phyloP scores from a whole-genome alignment of 2,113 vertebrate species.

The Clarias batrachus region DNA sequence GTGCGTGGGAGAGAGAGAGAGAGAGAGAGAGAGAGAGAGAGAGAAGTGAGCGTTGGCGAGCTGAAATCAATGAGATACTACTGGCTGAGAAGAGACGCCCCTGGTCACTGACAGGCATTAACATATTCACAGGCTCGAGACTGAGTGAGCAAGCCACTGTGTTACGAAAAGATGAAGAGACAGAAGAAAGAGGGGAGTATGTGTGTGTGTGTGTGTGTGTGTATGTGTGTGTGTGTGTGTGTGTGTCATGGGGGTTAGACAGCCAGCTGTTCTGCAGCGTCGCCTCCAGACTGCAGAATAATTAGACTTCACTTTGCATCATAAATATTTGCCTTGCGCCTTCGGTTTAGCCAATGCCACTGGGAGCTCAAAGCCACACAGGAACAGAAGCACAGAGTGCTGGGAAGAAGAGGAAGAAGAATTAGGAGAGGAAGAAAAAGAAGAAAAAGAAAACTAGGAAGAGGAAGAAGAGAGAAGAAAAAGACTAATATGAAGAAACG shows the following conservation, averaged over 20 bases:
- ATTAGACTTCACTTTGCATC: conserved; percentile 62
- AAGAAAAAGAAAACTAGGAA: background rate
- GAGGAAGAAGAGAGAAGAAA: background rate
- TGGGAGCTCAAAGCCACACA: conserved; percentile 40
- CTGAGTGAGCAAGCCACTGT: conserved; percentile 43
- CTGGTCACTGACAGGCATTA: conserved; percentile 49
- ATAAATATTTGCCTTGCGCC: conserved; percentile 57
- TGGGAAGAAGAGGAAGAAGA: background rate
- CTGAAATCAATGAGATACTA: conserved; percentile 48
- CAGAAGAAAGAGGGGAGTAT: conserved; percentile 13
- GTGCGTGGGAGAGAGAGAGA: conserved; percentile 18
- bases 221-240: conserved; percentile 2
- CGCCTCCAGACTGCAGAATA: conserved; percentile 53
- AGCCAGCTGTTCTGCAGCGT: conserved; percentile 48
- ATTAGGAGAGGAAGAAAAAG: background rate
- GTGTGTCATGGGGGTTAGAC: conserved; percentile 35
- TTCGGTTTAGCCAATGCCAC: conserved; percentile 48
- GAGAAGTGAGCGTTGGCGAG: background rate
- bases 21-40: background rate
- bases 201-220: conserved; percentile 6
- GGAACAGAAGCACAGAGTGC: conserved; percentile 11
- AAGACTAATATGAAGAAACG: background rate
- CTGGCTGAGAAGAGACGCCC: conserved; percentile 37
- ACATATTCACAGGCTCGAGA: conserved; percentile 55
- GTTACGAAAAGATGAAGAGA: conserved; percentile 30